Base-by-base conservation (phyloP, 2,888 invertebrate genomes). In the Eupeodes luniger region DNA sequence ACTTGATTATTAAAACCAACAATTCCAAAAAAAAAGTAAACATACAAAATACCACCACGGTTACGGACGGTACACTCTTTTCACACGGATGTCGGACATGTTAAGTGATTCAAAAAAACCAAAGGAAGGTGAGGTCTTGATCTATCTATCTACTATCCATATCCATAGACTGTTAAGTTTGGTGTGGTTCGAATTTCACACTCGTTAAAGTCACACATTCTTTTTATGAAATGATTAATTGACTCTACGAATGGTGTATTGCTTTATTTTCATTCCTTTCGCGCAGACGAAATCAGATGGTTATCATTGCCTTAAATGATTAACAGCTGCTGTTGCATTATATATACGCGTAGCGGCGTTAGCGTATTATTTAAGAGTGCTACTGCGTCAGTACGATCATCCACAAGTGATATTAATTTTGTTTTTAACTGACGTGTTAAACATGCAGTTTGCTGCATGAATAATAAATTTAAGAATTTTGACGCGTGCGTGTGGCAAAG, bases 21-120 rank as follows among this genome's bases (percentile, higher is more conserved):
- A 69, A 27, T n/a, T 27, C 27, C 27, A 27, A 76, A 19, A 34
- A n/a, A 6, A 49, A 40, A 40, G 9, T 40, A 40, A 40, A 40
- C 5, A 5, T 40, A 40, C 27, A 36, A 69, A 55, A 5, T 55
- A 4, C 70, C 55, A 72, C 27, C 27, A 27, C 27, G 27, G 27
- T 27, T 27, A 27, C 27, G 27, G 27, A 27, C 47, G 53, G 40
- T 69, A 69, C 19, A 47, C 34, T 70, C 70, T 70, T 62, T 80
- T 72, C 70, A 80, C 72, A 80, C 70, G 79, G 79, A 72, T 47
- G 59, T 72, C 57, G 53, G 72, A 72, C 59, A 49, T 72, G 72
- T 59, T 59, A 59, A 59, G 27, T 59, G 69, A 72, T 72, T 53
- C 47, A 67, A 6, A 64, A 64, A 64, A 64, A 55, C 19, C 16